Evolutionary conservation across 2,888 invertebrate genomes (phyloP), one percentile per base, ranked within the genome.

Genomic region (Agrochola circellaris): DNA sequence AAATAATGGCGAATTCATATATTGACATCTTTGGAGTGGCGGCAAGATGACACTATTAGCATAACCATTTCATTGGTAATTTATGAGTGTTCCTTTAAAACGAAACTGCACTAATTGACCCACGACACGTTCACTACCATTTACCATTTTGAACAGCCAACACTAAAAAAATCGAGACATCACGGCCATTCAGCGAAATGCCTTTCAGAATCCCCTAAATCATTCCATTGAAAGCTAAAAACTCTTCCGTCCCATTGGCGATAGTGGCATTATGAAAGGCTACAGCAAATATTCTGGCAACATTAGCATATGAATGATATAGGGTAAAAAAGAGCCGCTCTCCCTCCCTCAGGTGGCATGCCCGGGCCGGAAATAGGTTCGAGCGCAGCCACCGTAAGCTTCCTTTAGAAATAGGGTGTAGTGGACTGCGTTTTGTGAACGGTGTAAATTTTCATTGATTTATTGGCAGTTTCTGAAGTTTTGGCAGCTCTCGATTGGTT

Each of bases 221-320:
- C 85, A 84, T 79, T 26, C 83, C 67, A 85, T 88, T 86, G 77
- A 83, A 82, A 73, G 79, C 77, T 83, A 77, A 84, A 82, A 88
- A 87, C 83, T 86, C 83, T 88, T 89, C 84, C 89, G 86, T 76
- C 68, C 86, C 84, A 90, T 85, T 89, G 87, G 60, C 80, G 75
- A 89, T 87, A 86, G 83, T 77, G 70, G 82, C 80, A 75, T 82
- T 84, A 79, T 87, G 72, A 88, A 88, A 85, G 84, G 85, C 86
- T 85, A 81, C 64, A 85, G 90, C 88, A 91, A 92, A 93, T 92
- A 93, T 94, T 93, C 93, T 83, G 89, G 76, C 81, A 75, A 87
- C 91, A 96, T 96, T 95, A 95, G 91, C 96, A 96, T 96, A 95
- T 96, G 95, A 96, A 96, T 95, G 95, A 92, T 92, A 90, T 91